Evolutionary conservation across 2,888 invertebrate species (phyloP), one percentile per base, ranked within the genome.

Genomic region (Athripsodes cinereus): DNA sequence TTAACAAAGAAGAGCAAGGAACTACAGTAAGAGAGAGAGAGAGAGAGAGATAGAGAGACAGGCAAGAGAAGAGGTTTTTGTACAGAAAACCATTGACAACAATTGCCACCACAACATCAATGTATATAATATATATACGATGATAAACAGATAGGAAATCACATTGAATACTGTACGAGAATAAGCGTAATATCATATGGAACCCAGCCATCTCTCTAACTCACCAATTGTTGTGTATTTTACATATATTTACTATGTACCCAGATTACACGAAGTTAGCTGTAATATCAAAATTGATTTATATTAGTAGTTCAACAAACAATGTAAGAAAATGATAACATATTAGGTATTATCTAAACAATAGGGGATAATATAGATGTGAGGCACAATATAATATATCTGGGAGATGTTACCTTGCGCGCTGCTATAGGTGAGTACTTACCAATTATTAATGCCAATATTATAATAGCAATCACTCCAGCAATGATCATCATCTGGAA

Each of bases 401-500:
- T 26, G 26, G 3, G 26, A 3, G 5, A 44, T 44, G 18, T 48
- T 57, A 57, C 57, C 53, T 53, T 21, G 20, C 26, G n/a, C n/a
- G 31, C 49, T 50, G 53, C 57, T 31, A 26, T 34, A 40, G 40
- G n/a, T 5, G 22, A 48, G 47, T 53, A 81, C 90, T 90, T 83
- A 93, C 94, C 89, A 74, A 92, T 90, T 70, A 94, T 87, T 70
- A 94, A 88, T 68, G 88, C 90, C 69, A 92, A 80, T 73, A 92
- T 86, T 66, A 90, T 82, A 68, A 89, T 80, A 62, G 87, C 90
- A 72, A 92, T 91, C 59, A 90, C 84, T 60, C 92, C 92, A 81
- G 92, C 87, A 68, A 92, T 90, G 68, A 92, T 90, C 92, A 92
- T 92, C 92, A 92, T 92, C 86, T 86, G 75, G 16, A 80, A 79